Evolutionary conservation across 2,888 invertebrate genomes (phyloP).

Genomic region (Pandemis cinnamomeana): DNA sequence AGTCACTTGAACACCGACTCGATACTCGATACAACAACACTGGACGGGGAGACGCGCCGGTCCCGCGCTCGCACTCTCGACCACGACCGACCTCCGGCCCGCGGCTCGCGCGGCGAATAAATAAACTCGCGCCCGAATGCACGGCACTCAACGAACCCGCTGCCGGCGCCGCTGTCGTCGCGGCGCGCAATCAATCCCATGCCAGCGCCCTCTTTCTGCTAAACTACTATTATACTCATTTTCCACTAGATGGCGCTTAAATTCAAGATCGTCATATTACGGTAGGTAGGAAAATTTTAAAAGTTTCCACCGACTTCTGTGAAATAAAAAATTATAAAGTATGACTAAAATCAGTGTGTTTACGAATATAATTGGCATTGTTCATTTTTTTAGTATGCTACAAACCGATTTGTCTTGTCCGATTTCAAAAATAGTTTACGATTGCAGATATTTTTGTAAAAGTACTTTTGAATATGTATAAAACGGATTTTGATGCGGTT

Average conservation of each 20-base stretch:
- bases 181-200: constrained; percentile 52
- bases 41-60: constrained; percentile 74
- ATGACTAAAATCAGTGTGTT: too few relatives aligned
- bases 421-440: too few relatives aligned
- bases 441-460: too few relatives aligned
- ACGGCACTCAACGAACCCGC: constrained; percentile 46
- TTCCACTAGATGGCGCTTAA: constrained; percentile 46
- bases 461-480: too few relatives aligned
- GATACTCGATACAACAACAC: constrained; percentile 56
- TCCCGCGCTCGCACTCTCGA: constrained; percentile 71
- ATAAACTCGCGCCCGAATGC: constrained; percentile 56
- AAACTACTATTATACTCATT: not conserved
- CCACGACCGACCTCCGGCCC: constrained; percentile 83
- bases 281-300: not conserved
- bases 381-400: too few relatives aligned
- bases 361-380: too few relatives aligned
- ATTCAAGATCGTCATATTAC: not conserved
- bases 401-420: too few relatives aligned
- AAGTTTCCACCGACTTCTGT: not conserved
- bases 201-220: constrained; percentile 28
- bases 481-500: too few relatives aligned
- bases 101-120: constrained; percentile 83
- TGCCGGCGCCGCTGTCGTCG: constrained; percentile 45
- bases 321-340: too few relatives aligned
- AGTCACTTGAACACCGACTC: constrained; percentile 73